phyloP scores from a whole-genome alignment of 2,113 vertebrate genomes.

The Ophiodon elongatus region DNA sequence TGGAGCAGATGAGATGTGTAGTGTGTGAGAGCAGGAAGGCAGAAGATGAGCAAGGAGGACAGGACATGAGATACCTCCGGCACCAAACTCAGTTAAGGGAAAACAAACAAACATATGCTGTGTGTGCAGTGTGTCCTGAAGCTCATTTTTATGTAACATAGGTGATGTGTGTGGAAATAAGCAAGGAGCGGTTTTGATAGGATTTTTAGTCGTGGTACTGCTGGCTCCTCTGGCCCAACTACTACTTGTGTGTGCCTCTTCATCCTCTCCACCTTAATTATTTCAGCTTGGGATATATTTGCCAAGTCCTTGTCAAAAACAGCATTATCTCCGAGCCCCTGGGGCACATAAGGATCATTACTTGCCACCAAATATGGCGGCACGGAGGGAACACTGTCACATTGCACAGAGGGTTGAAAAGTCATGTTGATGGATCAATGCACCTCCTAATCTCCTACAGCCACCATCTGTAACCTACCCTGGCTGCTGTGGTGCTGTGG shows the following conservation, averaged over 20 bases:
- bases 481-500: constrained; percentile 24
- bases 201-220: background rate
- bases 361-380: constrained; percentile 19
- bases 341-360: constrained; percentile 33
- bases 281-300: background rate
- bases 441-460: constrained; percentile 48
- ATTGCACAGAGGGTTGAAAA: constrained; percentile 41
- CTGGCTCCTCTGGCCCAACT: constrained; percentile 19
- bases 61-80: constrained; percentile 73
- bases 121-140: constrained; percentile 61
- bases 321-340: background rate
- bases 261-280: background rate
- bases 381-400: constrained; percentile 8
- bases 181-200: constrained; percentile 5
- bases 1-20: constrained; percentile 62
- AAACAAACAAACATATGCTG: constrained; percentile 71
- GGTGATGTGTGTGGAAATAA: constrained; percentile 36
- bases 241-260: background rate
- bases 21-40: constrained; percentile 59
- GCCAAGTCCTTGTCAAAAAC: constrained; percentile 22
- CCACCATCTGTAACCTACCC: constrained; percentile 44
- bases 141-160: constrained; percentile 70
- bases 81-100: constrained; percentile 54
- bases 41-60: constrained; percentile 62
- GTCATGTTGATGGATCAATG: constrained; percentile 48